Conservation (phyloP, 2,888 invertebrate genomes). For the Pollenia angustigena region DNA sequence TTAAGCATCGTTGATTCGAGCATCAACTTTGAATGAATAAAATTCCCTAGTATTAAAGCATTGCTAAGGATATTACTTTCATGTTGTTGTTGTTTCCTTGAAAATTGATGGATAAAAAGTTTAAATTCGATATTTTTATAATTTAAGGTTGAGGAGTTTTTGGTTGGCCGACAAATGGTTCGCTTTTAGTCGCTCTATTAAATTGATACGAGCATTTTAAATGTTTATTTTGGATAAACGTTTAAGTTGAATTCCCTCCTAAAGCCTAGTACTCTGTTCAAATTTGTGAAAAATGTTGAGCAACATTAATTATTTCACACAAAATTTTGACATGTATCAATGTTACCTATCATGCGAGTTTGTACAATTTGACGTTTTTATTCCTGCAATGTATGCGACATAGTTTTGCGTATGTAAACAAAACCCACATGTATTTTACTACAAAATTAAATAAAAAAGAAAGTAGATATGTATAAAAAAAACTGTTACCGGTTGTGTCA, state of each 20-base stretch:
- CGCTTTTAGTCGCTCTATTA: neutral
- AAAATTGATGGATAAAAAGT: neutral
- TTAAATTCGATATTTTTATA: neutral
- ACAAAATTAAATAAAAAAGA: no score
- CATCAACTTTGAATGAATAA: constrained; percentile 23
- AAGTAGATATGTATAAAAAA: no score
- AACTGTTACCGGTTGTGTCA: no score
- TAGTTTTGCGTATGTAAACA: no score
- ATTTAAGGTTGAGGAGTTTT: neutral
- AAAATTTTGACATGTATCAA: no score
- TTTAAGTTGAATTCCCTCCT: neutral
- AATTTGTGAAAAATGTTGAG: no score
- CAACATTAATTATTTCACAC: no score
- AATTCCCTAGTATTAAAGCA: neutral
- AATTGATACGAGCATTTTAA: neutral
- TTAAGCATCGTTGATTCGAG: constrained; percentile 39
- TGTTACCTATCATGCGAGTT: no score
- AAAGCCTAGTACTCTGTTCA: no score
- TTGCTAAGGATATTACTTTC: neutral
- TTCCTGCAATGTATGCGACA: no score
- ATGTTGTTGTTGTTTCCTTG: neutral
- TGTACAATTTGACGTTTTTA: no score
- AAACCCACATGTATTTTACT: no score
- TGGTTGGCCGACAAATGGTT: constrained; percentile 14
- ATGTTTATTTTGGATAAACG: neutral